Percentiles rank a stretch among this genome's conserved stretches.
phyloP scores from a whole-genome alignment of 2,797 vertebrate species.

The Selene dorsalis region DNA sequence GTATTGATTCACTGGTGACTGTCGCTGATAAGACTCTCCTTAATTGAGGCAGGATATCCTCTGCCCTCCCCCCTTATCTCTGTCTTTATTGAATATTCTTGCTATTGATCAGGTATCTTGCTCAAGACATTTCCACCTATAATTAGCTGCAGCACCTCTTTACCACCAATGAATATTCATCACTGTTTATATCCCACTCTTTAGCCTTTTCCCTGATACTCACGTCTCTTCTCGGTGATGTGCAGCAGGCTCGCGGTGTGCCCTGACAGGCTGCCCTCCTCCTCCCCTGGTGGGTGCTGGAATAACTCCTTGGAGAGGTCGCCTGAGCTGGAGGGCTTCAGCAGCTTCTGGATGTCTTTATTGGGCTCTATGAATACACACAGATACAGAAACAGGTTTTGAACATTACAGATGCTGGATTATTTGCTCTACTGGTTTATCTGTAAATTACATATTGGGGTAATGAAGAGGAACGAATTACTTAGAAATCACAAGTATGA shows the following conservation, averaged over 20 bases:
- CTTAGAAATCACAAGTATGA: not conserved
- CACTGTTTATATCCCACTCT: not conserved
- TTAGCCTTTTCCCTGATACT: conserved; percentile 73
- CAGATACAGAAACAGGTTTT: conserved; percentile 26
- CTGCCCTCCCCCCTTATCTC: conserved; percentile 3
- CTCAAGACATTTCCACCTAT: conserved; percentile 7
- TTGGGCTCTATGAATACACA: conserved; percentile 81
- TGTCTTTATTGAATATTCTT: conserved; percentile 11
- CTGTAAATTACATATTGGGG: not conserved
- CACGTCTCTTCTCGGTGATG: conserved; percentile 93
- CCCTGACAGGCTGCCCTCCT: conserved; percentile 84
- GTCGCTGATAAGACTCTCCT: conserved; percentile 3
- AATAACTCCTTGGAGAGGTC: conserved; percentile 81
- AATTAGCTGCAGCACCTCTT: conserved; percentile 27
- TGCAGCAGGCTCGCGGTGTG: conserved; percentile 91
- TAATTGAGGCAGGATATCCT: conserved; percentile 11
- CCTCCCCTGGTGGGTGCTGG: conserved; percentile 78
- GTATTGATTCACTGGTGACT: not conserved
- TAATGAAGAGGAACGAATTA: conserved; percentile 16
- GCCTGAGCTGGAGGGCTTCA: conserved; percentile 82
- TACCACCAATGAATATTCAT: conserved; percentile 28
- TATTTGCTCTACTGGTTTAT: not conserved
- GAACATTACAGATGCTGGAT: not conserved
- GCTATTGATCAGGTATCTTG: conserved; percentile 25
- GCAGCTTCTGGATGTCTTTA: conserved; percentile 85